Conservation (phyloP, 1,140 invertebrate species). For the Drosophila teissieri region DNA sequence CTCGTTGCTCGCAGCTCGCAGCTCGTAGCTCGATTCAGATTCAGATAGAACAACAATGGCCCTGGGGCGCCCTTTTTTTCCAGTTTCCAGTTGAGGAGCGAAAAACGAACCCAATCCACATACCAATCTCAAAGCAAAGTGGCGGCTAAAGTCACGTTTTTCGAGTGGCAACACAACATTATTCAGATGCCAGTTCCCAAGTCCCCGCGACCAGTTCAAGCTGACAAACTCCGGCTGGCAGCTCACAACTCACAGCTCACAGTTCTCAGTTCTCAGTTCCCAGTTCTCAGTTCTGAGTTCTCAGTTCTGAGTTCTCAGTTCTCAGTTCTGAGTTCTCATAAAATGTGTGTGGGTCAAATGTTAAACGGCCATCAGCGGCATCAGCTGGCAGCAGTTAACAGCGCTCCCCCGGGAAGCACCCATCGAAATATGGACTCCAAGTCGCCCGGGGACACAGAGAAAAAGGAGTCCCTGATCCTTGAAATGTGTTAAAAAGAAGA, state of each 20-base stretch:
- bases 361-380: constrained; percentile 42
- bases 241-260: constrained; percentile 8
- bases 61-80: not conserved
- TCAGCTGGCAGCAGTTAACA: constrained; percentile 31
- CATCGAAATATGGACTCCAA: not conserved
- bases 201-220: constrained; percentile 11
- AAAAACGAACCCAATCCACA: not conserved
- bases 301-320: too few relatives aligned
- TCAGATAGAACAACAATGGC: constrained; percentile 33
- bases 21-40: constrained; percentile 24
- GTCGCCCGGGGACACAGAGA: not conserved
- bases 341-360: constrained; percentile 32
- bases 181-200: constrained; percentile 27
- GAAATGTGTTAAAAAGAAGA: not conserved
- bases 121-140: not conserved
- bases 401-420: not conserved
- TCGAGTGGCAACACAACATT: constrained; percentile 35
- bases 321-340: too few relatives aligned
- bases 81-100: not conserved
- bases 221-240: constrained; percentile 12
- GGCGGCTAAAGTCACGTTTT: constrained; percentile 43
- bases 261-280: too few relatives aligned
- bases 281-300: too few relatives aligned
- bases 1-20: constrained; percentile 1
- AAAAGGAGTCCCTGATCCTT: not conserved